phyloP scores from a whole-genome alignment of 1,140 invertebrate species.

The Palaemon carinicauda region DNA sequence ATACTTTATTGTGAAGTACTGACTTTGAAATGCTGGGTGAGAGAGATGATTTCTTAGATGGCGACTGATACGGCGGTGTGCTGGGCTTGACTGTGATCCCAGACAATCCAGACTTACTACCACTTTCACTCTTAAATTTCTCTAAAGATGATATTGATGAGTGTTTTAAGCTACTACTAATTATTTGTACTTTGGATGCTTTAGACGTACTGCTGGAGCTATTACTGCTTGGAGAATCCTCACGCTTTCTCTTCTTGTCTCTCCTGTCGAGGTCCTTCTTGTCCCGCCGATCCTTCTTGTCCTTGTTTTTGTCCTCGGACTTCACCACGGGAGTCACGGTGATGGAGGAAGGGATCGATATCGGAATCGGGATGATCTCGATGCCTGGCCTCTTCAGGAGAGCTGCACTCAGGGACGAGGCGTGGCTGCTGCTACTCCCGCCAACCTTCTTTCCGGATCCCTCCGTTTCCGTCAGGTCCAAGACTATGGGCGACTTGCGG shows the following conservation, averaged over 20 bases:
- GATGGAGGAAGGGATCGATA: constrained; percentile 77
- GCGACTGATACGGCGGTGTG: constrained; percentile 56
- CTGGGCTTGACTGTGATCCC: constrained; percentile 54
- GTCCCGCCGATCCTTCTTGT: constrained; percentile 59
- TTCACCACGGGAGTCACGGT: constrained; percentile 79
- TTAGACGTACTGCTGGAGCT: constrained; percentile 58
- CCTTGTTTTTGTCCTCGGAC: constrained; percentile 63
- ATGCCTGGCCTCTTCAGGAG: constrained; percentile 78
- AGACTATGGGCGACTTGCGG: constrained; percentile 61
- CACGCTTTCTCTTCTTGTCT: constrained; percentile 56
- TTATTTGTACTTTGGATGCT: constrained; percentile 58
- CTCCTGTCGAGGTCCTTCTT: constrained; percentile 57
- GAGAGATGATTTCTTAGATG: constrained; percentile 56
- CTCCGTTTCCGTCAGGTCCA: constrained; percentile 62
- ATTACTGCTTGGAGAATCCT: constrained; percentile 54
- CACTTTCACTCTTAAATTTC: constrained; percentile 50
- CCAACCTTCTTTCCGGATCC: constrained; percentile 67
- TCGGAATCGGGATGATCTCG: constrained; percentile 80
- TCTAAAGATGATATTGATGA: constrained; percentile 67
- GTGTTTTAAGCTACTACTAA: constrained; percentile 72
- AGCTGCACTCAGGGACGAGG: constrained; percentile 72
- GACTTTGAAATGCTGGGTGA: constrained; percentile 54
- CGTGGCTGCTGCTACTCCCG: constrained; percentile 30
- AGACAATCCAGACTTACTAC: constrained; percentile 45
- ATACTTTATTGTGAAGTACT: constrained; percentile 43